These are phyloP conservation scores for Psittacara wagleri DNA, from an alignment of 2,113 vertebrate species.

Conservation along the genomic window DNA sequence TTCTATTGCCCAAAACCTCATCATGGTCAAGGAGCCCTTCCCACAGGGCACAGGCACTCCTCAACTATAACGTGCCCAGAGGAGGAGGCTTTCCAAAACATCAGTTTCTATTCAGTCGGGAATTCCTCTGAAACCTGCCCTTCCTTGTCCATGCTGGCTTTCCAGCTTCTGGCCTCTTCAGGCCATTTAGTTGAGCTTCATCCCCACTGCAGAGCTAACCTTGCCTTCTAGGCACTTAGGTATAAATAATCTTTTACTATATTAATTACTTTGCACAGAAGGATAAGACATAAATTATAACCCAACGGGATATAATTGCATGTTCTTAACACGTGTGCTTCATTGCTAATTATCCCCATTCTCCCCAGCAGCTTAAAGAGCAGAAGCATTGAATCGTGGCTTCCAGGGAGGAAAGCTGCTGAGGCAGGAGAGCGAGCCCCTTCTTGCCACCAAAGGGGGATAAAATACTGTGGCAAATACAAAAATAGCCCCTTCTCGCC, in stretches of 20 bases:
- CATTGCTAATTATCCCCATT: slow-evolving; percentile 56
- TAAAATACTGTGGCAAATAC: not conserved
- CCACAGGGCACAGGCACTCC: not conserved
- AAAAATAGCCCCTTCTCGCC: not conserved
- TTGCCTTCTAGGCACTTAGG: slow-evolving; percentile 34
- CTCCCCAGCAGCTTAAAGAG: slow-evolving; percentile 27
- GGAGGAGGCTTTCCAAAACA: not conserved
- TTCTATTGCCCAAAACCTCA: not conserved
- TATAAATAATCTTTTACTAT: slow-evolving; percentile 29
- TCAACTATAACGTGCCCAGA: not conserved
- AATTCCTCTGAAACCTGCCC: not conserved
- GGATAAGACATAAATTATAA: slow-evolving; percentile 64
- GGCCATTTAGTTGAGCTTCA: not conserved
- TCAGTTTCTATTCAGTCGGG: not conserved
- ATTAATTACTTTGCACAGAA: slow-evolving; percentile 64
- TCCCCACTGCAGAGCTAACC: not conserved
- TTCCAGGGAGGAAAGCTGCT: not conserved
- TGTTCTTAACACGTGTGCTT: slow-evolving; percentile 42
- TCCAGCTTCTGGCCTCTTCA: not conserved
- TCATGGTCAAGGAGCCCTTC: not conserved
- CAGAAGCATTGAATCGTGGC: not conserved
- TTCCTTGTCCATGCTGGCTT: not conserved
- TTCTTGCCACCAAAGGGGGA: not conserved
- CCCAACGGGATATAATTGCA: slow-evolving; percentile 52
- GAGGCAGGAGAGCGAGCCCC: not conserved